A percentile compares a stretch with the other conserved stretches of the same genome.
These are phyloP conservation scores for Colaptes auratus DNA, from an alignment of 2,113 vertebrate species.

Conservation along the genomic window DNA sequence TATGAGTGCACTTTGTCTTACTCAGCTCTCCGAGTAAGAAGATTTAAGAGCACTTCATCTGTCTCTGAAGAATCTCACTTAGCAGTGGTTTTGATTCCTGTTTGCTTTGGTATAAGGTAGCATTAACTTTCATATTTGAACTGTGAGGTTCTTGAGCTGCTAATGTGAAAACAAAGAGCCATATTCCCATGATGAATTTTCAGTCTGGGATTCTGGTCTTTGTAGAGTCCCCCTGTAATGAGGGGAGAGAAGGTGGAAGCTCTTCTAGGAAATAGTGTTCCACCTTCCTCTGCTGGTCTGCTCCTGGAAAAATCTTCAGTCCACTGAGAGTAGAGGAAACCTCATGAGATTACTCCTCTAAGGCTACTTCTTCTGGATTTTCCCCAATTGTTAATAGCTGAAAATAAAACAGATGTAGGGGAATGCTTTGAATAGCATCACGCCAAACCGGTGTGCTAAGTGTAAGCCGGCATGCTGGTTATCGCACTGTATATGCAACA, in stretches of 20 bases:
- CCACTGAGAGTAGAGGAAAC: neutral
- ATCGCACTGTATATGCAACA: neutral
- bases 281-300: neutral
- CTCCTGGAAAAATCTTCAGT: neutral
- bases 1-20: neutral
- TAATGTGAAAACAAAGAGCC: neutral
- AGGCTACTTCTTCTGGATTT: neutral
- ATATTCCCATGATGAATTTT: neutral
- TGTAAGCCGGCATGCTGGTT: neutral
- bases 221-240: neutral
- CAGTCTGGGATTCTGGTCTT: neutral
- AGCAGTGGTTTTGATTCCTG: neutral
- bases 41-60: neutral
- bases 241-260: neutral
- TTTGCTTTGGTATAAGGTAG: neutral
- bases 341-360: neutral
- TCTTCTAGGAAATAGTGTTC: neutral
- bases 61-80: neutral
- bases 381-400: neutral
- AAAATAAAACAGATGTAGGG: neutral
- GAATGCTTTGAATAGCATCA: neutral
- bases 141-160: neutral
- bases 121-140: constrained; percentile 12
- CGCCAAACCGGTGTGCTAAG: neutral
- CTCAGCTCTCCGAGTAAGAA: neutral